phyloP scores from a whole-genome alignment of 2,888 invertebrate genomes.

The Drosophila anomalata region DNA sequence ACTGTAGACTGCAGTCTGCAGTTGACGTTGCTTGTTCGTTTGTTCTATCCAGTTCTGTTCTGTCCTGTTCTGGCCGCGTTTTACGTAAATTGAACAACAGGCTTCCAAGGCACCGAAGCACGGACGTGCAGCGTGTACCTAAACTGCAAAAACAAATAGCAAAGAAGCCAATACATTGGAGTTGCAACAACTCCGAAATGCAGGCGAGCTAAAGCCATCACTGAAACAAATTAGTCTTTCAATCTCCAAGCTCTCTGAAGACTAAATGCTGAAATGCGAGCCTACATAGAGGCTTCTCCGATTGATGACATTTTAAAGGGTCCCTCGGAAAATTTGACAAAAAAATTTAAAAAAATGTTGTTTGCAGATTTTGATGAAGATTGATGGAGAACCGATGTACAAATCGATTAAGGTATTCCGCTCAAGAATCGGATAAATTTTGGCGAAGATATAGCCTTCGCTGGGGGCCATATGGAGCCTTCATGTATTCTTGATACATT shows the following conservation, averaged over 20 bases:
- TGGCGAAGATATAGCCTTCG: too few relatives aligned
- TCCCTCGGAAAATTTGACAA: too few relatives aligned
- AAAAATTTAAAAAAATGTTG: too few relatives aligned
- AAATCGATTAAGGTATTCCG: too few relatives aligned
- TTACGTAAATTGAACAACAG: constrained; percentile 77
- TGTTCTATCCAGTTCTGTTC: constrained; percentile 2
- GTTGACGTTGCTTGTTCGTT: constrained; percentile 63
- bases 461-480: too few relatives aligned
- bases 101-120: constrained; percentile 52
- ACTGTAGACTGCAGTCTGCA: constrained; percentile 51
- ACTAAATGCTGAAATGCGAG: too few relatives aligned
- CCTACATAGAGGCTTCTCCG: too few relatives aligned
- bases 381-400: neutral
- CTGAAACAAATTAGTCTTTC: neutral
- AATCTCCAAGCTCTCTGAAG: too few relatives aligned
- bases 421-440: too few relatives aligned
- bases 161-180: constrained; percentile 43
- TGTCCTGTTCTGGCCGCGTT: constrained; percentile 50
- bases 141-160: constrained; percentile 51
- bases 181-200: constrained; percentile 63
- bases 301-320: too few relatives aligned
- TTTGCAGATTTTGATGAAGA: too few relatives aligned
- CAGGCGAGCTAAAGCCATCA: constrained; percentile 48
- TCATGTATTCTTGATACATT: too few relatives aligned
- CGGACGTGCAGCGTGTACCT: constrained; percentile 38